phyloP scores from a whole-genome alignment of 2,113 vertebrate genomes.

The Anseranas semipalmata region DNA sequence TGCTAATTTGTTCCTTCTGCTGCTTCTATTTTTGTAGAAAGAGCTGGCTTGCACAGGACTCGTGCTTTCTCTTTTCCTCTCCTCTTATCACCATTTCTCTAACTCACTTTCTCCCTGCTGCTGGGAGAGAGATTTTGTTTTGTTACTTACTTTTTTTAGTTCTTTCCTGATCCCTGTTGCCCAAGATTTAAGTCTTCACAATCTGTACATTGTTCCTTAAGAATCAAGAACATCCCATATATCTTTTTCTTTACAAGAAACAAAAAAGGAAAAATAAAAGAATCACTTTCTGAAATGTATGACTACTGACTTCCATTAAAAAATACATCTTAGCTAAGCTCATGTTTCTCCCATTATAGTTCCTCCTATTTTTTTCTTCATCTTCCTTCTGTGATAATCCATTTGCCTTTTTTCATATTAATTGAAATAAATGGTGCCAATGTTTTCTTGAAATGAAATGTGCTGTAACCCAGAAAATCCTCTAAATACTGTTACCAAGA shows the following conservation, averaged over 20 bases:
- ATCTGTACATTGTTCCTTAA: background rate
- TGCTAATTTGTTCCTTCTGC: slow-evolving; percentile 45
- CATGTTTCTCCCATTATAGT: background rate
- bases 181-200: background rate
- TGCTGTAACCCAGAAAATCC: background rate
- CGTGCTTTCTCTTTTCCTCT: background rate
- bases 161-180: background rate
- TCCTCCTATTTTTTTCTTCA: background rate
- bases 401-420: background rate
- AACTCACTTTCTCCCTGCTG: background rate
- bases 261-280: background rate
- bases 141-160: background rate
- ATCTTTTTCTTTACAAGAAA: background rate
- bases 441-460: background rate
- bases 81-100: background rate
- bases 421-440: background rate
- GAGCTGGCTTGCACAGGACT: background rate
- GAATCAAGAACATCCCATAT: background rate
- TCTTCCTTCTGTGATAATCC: background rate
- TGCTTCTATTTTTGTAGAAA: slow-evolving; percentile 33
- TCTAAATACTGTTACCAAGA: background rate
- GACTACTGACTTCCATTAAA: background rate
- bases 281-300: background rate
- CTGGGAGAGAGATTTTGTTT: background rate
- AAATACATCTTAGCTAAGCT: background rate